A percentile compares a stretch with the other conserved stretches of the same genome.
phyloP scores from a whole-genome alignment of 2,888 invertebrate species.

The Amphipoea lucens region DNA sequence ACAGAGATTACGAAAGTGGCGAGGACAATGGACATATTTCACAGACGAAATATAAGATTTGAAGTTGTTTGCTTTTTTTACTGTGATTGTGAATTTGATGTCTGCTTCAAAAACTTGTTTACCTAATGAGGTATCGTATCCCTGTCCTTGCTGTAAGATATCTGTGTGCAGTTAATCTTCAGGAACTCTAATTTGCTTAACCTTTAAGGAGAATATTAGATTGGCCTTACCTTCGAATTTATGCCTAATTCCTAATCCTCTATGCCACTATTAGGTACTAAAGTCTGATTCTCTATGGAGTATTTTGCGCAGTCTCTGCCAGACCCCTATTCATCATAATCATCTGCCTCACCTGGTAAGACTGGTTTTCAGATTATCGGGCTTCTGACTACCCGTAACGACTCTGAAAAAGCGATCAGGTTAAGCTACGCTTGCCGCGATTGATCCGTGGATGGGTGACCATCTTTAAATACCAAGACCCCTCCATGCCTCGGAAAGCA shows the following conservation, averaged over 20 bases:
- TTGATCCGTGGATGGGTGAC: too few relatives aligned
- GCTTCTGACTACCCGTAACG: too few relatives aligned
- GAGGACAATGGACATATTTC: conserved; percentile 41
- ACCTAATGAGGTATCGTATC: conserved; percentile 3
- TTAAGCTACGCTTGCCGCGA: too few relatives aligned
- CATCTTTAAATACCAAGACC: too few relatives aligned
- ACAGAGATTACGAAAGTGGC: conserved; percentile 16
- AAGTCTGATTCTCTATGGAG: too few relatives aligned
- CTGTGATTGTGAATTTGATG: conserved; percentile 9
- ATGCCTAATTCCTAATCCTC: background rate
- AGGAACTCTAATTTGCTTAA: background rate
- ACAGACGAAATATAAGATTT: conserved; percentile 31
- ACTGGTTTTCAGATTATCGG: too few relatives aligned
- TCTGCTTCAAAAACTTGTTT: conserved; percentile 7
- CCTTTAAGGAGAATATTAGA: background rate
- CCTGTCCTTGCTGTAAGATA: conserved; percentile 23
- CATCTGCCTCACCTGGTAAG: too few relatives aligned
- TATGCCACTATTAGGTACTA: too few relatives aligned
- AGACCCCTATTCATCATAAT: too few relatives aligned
- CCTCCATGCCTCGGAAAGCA: too few relatives aligned
- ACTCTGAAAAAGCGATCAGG: too few relatives aligned
- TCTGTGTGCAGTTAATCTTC: conserved; percentile 24
- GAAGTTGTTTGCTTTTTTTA: conserved; percentile 30
- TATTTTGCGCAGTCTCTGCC: too few relatives aligned
- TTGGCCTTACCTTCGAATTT: background rate